Evolutionary conservation across 2,113 vertebrate species (phyloP), one percentile per base, ranked within the genome.

Genomic region (Narcine bancroftii): DNA sequence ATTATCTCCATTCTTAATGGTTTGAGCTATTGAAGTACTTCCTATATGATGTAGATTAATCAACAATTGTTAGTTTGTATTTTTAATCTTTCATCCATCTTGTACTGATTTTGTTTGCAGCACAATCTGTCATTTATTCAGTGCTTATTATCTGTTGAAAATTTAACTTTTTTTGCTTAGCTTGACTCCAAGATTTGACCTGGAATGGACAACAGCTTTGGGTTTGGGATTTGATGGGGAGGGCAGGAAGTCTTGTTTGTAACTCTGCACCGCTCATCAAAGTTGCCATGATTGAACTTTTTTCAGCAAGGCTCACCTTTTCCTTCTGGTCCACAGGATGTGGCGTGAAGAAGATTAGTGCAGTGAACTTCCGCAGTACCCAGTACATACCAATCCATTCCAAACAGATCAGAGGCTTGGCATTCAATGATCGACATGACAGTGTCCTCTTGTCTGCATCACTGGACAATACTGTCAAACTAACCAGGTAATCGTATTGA

Each of bases 291-390:
- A 56, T 63, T 87, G 17, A 60, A 1, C 66, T 76, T 93, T 93
- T 93, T 19, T 66, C 10, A 11, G 26, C 47, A 10, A 3, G 42
- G 26, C 79, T 83, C 21, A 81, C 50, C 1, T 93, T 0, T 89
- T 75, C 65, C 19, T 92, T 72, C 42, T 39, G 60, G 71, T 63
- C 69, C 76, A 5, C 94, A 99, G 99, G 99, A 10, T 99, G 95
- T 65, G 99, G 98, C 0, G 96, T 99, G 87, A 99, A 99, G 96
- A 99, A 98, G 97, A 95, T 99, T 93, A 99, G 98, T 1, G 94
- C 96, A 63, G 96, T 96, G 87, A 96, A 97, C 94, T 94, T 99
- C 96, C 99, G 97, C 93, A 97, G 97, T 89, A 97, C 96, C 92
- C 98, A 99, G 94, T 99, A 99, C n/a, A 93, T 99, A 42, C 96